These are phyloP conservation scores for Phoxinus dragarum DNA, from an alignment of 2,797 vertebrate genomes.

Conservation along the genomic window DNA sequence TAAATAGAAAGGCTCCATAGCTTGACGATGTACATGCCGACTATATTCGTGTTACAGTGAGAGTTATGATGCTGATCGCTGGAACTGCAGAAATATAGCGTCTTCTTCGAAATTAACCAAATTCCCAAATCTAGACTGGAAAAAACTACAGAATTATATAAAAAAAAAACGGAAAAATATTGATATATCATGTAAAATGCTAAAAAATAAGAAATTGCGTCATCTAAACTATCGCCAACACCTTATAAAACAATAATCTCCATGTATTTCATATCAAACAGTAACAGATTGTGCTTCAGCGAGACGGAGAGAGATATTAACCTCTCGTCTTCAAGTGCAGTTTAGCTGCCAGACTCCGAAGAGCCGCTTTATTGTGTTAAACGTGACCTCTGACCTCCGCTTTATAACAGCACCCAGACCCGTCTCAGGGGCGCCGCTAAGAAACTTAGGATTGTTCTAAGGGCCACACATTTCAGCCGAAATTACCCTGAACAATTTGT, in stretches of 20 bases:
- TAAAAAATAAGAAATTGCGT: not conserved
- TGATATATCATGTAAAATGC: not conserved
- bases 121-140: conserved; percentile 4
- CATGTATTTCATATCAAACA: not conserved
- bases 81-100: not conserved
- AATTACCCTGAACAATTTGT: no score
- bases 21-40: not conserved
- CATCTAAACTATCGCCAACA: not conserved
- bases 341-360: conserved; percentile 30
- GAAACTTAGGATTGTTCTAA: no score
- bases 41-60: not conserved
- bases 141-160: not conserved
- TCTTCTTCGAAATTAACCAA: not conserved
- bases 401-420: not conserved
- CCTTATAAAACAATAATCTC: conserved; percentile 38
- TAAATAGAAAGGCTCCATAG: conserved; percentile 44
- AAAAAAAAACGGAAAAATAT: not conserved
- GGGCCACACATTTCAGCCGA: no score
- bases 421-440: no score
- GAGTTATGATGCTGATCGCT: not conserved
- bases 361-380: not conserved
- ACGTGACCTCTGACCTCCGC: not conserved
- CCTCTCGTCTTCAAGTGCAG: conserved; percentile 24
- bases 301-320: not conserved
- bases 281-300: conserved; percentile 29